A percentile compares a stretch with the other conserved stretches of the same genome.
Conservation (phyloP, 2,888 invertebrate genomes). For the Caenorhabditis sp. region DNA sequence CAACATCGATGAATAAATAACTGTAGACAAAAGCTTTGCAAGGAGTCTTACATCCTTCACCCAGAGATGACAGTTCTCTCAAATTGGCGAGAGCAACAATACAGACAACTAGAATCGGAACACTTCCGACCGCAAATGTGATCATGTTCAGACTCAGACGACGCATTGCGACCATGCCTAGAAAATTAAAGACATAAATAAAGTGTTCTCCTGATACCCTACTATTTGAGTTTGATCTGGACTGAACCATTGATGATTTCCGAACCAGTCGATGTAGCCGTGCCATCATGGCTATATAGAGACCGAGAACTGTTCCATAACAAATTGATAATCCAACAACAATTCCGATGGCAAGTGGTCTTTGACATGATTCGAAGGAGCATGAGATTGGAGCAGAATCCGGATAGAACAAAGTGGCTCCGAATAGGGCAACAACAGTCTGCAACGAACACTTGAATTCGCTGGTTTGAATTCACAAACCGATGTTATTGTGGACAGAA, state of each 20-base stretch:
- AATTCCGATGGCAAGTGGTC: slow-evolving; percentile 76
- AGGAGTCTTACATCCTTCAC: slow-evolving; percentile 69
- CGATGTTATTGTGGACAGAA: slow-evolving; percentile 71
- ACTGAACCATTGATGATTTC: slow-evolving; percentile 55
- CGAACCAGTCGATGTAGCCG: slow-evolving; percentile 45
- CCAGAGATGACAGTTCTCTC: slow-evolving; percentile 68
- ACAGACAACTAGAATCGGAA: slow-evolving; percentile 77
- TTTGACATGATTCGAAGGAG: slow-evolving; percentile 74
- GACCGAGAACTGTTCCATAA: slow-evolving; percentile 73
- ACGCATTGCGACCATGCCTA: slow-evolving; percentile 73
- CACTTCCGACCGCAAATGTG: slow-evolving; percentile 74
- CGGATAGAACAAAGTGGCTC: slow-evolving; percentile 79
- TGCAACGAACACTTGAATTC: slow-evolving; percentile 36
- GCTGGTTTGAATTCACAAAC: slow-evolving; percentile 43
- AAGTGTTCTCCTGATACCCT: background rate
- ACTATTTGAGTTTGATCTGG: slow-evolving; percentile 55
- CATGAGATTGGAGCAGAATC: slow-evolving; percentile 78
- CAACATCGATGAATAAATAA: slow-evolving; percentile 77
- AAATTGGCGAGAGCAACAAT: slow-evolving; percentile 77
- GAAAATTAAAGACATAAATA: background rate
- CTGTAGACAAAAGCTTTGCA: slow-evolving; percentile 78
- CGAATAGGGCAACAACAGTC: slow-evolving; percentile 77
- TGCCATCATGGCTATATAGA: slow-evolving; percentile 74
- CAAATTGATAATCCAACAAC: slow-evolving; percentile 72
- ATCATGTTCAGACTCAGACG: slow-evolving; percentile 78